Evolutionary conservation across 1,140 invertebrate genomes (phyloP).

Genomic region (Drosophila albomicans): DNA sequence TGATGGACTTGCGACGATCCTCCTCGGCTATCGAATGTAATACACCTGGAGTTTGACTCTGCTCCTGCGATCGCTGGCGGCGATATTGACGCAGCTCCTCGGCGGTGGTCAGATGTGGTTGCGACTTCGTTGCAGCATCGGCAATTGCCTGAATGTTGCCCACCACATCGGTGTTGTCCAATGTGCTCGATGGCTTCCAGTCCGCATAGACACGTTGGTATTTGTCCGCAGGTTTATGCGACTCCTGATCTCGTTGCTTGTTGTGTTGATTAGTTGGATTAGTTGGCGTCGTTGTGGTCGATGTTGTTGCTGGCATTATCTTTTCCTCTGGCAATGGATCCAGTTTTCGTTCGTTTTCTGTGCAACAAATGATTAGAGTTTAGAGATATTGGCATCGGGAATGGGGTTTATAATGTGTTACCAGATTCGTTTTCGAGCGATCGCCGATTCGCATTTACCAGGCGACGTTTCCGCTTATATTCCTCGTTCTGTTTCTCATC

Average conservation of each 20-base stretch:
- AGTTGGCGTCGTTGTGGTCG: slow-evolving; percentile 49
- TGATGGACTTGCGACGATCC: slow-evolving; percentile 85
- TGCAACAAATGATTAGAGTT: slow-evolving; percentile 20
- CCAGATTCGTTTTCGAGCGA: slow-evolving; percentile 93
- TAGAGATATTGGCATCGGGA: neutral
- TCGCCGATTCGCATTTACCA: slow-evolving; percentile 89
- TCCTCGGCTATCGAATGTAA: slow-evolving; percentile 87
- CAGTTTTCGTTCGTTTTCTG: slow-evolving; percentile 91
- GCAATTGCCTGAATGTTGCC: slow-evolving; percentile 94
- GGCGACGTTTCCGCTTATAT: slow-evolving; percentile 87
- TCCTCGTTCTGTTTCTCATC: slow-evolving; percentile 91
- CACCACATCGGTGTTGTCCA: slow-evolving; percentile 93
- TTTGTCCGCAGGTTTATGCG: slow-evolving; percentile 17
- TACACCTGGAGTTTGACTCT: slow-evolving; percentile 66
- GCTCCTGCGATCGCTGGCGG: slow-evolving; percentile 75
- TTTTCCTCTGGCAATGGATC: slow-evolving; percentile 90
- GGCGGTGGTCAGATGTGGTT: slow-evolving; percentile 86
- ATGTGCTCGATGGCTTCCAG: slow-evolving; percentile 91
- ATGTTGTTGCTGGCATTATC: slow-evolving; percentile 70
- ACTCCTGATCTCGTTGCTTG: slow-evolving; percentile 17
- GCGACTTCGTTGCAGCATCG: slow-evolving; percentile 68
- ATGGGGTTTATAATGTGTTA: slow-evolving; percentile 70
- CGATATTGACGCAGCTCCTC: slow-evolving; percentile 86
- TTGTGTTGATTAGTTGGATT: slow-evolving; percentile 9
- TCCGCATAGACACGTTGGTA: slow-evolving; percentile 90